Evolutionary conservation across 1,140 invertebrate genomes (phyloP).

Genomic region (Drosophila micromelanica): DNA sequence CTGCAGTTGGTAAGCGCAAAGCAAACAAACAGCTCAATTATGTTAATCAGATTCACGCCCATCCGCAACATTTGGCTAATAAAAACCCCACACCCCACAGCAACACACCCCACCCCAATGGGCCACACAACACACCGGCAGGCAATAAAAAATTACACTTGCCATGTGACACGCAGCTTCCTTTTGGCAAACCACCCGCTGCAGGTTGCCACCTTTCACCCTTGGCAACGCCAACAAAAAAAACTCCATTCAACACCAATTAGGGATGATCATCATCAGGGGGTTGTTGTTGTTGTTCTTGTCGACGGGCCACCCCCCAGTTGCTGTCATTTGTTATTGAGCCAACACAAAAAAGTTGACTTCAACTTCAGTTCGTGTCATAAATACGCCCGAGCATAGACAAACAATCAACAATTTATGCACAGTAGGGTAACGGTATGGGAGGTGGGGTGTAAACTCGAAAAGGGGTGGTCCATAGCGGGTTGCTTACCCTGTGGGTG

Average conservation of each 20-base stretch:
- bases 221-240: slow-evolving; percentile 31
- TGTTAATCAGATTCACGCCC: slow-evolving; percentile 81
- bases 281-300: slow-evolving; percentile 54
- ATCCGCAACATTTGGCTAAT: slow-evolving; percentile 57
- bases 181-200: slow-evolving; percentile 36
- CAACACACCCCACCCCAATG: slow-evolving; percentile 1
- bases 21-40: slow-evolving; percentile 78
- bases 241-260: slow-evolving; percentile 83
- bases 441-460: slow-evolving; percentile 23
- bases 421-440: slow-evolving; percentile 26
- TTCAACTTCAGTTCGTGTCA: slow-evolving; percentile 63
- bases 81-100: slow-evolving; percentile 17
- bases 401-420: slow-evolving; percentile 83
- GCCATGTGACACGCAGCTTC: slow-evolving; percentile 55
- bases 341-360: slow-evolving; percentile 65
- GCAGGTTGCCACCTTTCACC: slow-evolving; percentile 73
- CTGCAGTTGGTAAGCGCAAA: slow-evolving; percentile 7
- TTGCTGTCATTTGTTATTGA: slow-evolving; percentile 76
- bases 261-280: slow-evolving; percentile 76
- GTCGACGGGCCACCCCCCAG: slow-evolving; percentile 63
- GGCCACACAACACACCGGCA: slow-evolving; percentile 9
- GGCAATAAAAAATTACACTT: slow-evolving; percentile 52
- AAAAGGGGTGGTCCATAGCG: slow-evolving; percentile 14
- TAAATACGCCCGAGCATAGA: slow-evolving; percentile 73
- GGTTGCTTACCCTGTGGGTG: slow-evolving; percentile 6